Base-by-base conservation (phyloP, 2,888 invertebrate species). In the Tipula vernalis region DNA sequence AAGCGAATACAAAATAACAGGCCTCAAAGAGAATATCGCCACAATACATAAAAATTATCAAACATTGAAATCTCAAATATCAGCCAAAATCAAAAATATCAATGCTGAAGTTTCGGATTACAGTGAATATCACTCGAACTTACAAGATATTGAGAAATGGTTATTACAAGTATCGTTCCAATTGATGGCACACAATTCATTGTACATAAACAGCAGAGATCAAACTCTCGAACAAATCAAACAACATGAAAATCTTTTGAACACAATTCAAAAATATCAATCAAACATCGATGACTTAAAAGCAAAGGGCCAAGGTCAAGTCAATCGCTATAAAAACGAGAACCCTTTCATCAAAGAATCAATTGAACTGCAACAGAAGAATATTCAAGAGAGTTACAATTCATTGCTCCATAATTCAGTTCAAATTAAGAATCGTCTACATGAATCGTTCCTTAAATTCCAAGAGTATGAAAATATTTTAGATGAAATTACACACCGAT, bases 111-210 rank as follows among this genome's bases (percentile, higher is more conserved):
- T 98, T 87, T 94, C 95, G 88, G 95, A 96, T 87, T 98, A 97
- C 90, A 96, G 96, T 89, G 93, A 95, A 13, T 99, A 98, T 90
- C 97, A 98, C 89, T 96, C 96, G 89, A 95, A 96, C 12, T 92
- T 98, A 36, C 98, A 98, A 92, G 98, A 98, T 89, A 96, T 96
- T 0, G 98, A 98, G 91, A 98, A 98, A 90, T 99, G 98, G 98
- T 92, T 98, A 85, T 91, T 98, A 36, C 98, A 98, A 91, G 96
- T 97, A 86, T 98, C 98, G 0, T 98, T 98, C 94, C 97, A 97
- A 90, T 93, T 98, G 0, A 98, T 98, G 98, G 97, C 98, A 0
- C 98, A 98, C 90, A 98, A 98, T 91, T 97, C 98, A 0, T 92
- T 98, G 28, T 98, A 98, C 90, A 98, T 98, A 87, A 96, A 96